Conservation (phyloP, 2,888 invertebrate genomes). For the Hemithea aestivaria region DNA sequence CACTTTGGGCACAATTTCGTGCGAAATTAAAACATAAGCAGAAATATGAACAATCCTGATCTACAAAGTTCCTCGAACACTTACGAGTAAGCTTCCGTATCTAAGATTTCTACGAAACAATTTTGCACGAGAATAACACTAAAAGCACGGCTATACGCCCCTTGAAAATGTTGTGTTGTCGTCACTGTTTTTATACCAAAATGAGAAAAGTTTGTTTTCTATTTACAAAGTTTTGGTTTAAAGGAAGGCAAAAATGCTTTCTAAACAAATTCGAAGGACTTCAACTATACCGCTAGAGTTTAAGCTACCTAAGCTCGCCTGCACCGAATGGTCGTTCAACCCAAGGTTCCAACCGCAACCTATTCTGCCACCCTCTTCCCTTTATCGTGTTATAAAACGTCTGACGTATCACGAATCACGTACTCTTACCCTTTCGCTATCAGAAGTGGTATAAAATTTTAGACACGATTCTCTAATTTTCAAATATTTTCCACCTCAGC, state of each 20-base stretch:
- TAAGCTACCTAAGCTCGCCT: conserved; percentile 4
- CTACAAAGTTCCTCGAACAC: too few species aligned
- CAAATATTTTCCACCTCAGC: conserved; percentile 22
- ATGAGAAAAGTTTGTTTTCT: too few species aligned
- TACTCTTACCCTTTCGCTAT: background rate
- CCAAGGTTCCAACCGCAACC: conserved; percentile 15
- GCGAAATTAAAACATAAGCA: too few species aligned
- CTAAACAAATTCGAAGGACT: background rate
- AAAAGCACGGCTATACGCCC: too few species aligned
- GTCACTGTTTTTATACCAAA: too few species aligned
- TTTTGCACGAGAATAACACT: too few species aligned
- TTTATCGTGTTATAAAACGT: conserved; percentile 20
- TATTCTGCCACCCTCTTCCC: conserved; percentile 6
- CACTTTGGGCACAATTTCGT: too few species aligned
- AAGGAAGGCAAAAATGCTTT: conserved; percentile 4
- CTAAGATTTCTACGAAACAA: too few species aligned
- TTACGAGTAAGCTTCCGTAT: too few species aligned
- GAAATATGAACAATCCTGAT: too few species aligned
- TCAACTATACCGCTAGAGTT: too few species aligned
- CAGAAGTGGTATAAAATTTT: conserved; percentile 13
- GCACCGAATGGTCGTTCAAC: conserved; percentile 16
- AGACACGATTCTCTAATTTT: conserved; percentile 12
- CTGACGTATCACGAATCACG: conserved; percentile 2
- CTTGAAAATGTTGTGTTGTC: too few species aligned
- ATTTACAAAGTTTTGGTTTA: background rate